Evolutionary conservation across 2,888 invertebrate genomes (phyloP), one percentile per base, ranked within the genome.

Genomic region (Drosophila algonquin): DNA sequence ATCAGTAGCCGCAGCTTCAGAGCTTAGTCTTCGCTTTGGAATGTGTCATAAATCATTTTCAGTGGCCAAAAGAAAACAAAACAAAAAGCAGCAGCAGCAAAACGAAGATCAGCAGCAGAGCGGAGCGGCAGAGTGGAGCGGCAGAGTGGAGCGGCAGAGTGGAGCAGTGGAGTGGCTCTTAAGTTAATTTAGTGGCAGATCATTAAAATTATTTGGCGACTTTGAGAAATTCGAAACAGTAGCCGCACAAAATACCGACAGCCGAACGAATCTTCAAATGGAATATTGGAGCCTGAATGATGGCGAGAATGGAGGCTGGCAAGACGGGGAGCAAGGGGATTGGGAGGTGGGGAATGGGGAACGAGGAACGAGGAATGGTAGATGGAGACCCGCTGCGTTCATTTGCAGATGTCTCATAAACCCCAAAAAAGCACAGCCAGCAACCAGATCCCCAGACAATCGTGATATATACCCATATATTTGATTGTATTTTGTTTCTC

Each of bases 211-310:
- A 71, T 72, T 78, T 68, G 76, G 69, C 84, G 75, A 88, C 74
- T 76, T 81, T 63, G 54, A 78, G 75, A 76, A 77, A 84, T 89
- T 62, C 79, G 76, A 84, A 88, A 84, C 83, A 84, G 83, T 80
- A 84, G 83, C 89, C 81, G 40, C 65, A 73, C 67, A 83, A 40
- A 84, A 84, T 77, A 80, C 89, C 89, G 81, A 81, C 73, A 89
- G 89, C 87, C 76, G 85, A 86, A 84, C 84, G 87, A 84, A 84
- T 89, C 70, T 54, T 27, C 54, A 61, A 87, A 73, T 84, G 61
- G 67, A 78, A 80, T 77, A 74, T n/a, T 40, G 40, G 40, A 70
- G 72, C 60, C 40, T 64, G 71, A 51, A 63, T 52, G 70, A 47
- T 67, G 67, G 69, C 32, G 70, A 62, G 44, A 53, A 65, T 50